These are phyloP conservation scores for Theristus sp. DNA, from an alignment of 2,888 invertebrate genomes.

Conservation along the genomic window DNA sequence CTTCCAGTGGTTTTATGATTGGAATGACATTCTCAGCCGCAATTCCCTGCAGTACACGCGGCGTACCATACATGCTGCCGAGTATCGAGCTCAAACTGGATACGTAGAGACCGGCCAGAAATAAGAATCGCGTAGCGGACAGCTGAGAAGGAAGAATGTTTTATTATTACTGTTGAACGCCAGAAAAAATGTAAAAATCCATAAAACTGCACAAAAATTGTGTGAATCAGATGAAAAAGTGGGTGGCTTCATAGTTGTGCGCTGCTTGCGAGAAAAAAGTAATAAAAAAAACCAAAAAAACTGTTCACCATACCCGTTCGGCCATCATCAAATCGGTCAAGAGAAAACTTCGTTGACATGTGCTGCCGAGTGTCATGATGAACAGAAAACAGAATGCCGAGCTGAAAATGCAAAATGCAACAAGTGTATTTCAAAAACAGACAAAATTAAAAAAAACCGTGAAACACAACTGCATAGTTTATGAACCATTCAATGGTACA, in stretches of 20 bases:
- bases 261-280: too few relatives aligned
- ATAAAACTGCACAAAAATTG: not conserved
- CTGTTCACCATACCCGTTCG: slow-evolving; percentile 47
- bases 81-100: slow-evolving; percentile 86
- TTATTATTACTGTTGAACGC: slow-evolving; percentile 11
- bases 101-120: slow-evolving; percentile 77
- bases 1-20: slow-evolving; percentile 59
- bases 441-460: too few relatives aligned
- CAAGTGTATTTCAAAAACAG: too few relatives aligned
- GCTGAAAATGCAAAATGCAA: slow-evolving; percentile 35
- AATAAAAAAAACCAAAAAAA: not conserved
- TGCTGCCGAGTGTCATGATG: slow-evolving; percentile 68
- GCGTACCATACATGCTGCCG: slow-evolving; percentile 87
- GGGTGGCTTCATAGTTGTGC: not conserved
- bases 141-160: too few relatives aligned
- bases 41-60: slow-evolving; percentile 78
- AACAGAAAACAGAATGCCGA: slow-evolving; percentile 73
- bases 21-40: slow-evolving; percentile 87
- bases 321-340: slow-evolving; percentile 70
- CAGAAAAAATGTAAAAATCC: slow-evolving; percentile 12
- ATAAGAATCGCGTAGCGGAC: slow-evolving; percentile 42
- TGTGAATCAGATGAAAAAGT: not conserved
- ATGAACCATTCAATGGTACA: too few relatives aligned
- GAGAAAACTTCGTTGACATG: slow-evolving; percentile 53
- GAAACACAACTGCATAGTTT: too few relatives aligned